These are phyloP conservation scores for Pachycephus smyrnensis DNA, from an alignment of 2,888 invertebrate genomes.

Conservation along the genomic window DNA sequence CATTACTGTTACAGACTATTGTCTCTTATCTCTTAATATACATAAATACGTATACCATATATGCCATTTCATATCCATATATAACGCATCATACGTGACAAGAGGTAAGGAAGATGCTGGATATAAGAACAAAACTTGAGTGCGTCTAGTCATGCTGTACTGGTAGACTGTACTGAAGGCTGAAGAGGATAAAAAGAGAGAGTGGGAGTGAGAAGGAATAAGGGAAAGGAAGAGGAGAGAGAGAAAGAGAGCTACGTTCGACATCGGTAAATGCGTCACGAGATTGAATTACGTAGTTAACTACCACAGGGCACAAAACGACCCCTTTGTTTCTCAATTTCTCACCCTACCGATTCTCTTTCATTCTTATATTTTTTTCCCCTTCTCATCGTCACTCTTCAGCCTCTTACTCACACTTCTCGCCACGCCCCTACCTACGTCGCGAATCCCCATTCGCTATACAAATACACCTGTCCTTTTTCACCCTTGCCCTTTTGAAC, in stretches of 20 bases:
- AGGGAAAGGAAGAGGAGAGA: neutral
- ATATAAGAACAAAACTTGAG: neutral
- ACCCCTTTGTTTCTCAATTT: constrained; percentile 7
- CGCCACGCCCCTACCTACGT: neutral
- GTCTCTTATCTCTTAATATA: no score
- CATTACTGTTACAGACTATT: no score
- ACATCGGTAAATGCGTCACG: neutral
- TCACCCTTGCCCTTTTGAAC: neutral
- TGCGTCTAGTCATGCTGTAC: neutral
- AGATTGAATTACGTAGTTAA: constrained; percentile 10
- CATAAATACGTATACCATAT: neutral
- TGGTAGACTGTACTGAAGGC: neutral
- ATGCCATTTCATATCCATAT: neutral
- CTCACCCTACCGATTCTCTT: neutral
- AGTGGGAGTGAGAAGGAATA: neutral
- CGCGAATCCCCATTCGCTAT: neutral
- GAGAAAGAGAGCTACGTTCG: neutral
- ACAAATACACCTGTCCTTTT: neutral
- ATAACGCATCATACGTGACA: no score
- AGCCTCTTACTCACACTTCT: neutral
- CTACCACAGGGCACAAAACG: neutral
- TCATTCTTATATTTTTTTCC: neutral
- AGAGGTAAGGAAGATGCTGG: neutral
- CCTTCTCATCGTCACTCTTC: neutral
- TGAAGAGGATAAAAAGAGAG: neutral